These are phyloP conservation scores for Neoitamus cyanurus DNA, from an alignment of 2,888 invertebrate genomes.

Conservation along the genomic window DNA sequence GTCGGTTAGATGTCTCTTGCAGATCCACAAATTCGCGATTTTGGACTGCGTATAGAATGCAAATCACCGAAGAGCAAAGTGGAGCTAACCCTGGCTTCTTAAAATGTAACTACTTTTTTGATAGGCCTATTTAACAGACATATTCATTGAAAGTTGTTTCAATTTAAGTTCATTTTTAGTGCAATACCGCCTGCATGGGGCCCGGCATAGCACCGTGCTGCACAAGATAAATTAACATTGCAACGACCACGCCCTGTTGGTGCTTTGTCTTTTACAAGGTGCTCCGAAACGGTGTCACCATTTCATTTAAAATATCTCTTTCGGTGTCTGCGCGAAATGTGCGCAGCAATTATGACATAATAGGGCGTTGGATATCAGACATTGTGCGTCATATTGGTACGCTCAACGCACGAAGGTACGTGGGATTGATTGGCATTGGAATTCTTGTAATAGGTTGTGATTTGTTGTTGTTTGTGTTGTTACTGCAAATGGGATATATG, in stretches of 20 bases:
- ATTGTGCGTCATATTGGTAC: conserved; percentile 22
- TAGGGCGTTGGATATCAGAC: conserved; percentile 3
- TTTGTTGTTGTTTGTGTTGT: background rate
- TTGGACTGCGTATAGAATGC: background rate
- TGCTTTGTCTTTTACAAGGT: conserved; percentile 45
- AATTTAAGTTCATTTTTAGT: conserved; percentile 39
- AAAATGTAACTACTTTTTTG: conserved; percentile 6
- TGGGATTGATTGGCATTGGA: background rate
- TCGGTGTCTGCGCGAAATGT: conserved; percentile 24
- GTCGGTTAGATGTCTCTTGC: background rate
- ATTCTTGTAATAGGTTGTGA: background rate
- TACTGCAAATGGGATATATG: conserved; percentile 3
- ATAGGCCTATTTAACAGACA: conserved; percentile 6
- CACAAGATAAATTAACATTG: conserved; percentile 36
- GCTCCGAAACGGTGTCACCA: conserved; percentile 41
- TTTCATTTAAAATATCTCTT: background rate
- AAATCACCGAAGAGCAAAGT: background rate
- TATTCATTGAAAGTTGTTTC: conserved; percentile 37
- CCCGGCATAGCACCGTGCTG: background rate
- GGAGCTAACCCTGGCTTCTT: background rate
- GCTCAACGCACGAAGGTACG: background rate
- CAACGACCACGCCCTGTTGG: conserved; percentile 39
- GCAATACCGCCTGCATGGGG: background rate
- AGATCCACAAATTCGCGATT: background rate
- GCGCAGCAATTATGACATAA: conserved; percentile 49